A percentile compares a stretch with the other conserved stretches of the same genome.
Conservation (phyloP, 2,113 vertebrate species). For the Rhinopomastus cyanomelas region DNA sequence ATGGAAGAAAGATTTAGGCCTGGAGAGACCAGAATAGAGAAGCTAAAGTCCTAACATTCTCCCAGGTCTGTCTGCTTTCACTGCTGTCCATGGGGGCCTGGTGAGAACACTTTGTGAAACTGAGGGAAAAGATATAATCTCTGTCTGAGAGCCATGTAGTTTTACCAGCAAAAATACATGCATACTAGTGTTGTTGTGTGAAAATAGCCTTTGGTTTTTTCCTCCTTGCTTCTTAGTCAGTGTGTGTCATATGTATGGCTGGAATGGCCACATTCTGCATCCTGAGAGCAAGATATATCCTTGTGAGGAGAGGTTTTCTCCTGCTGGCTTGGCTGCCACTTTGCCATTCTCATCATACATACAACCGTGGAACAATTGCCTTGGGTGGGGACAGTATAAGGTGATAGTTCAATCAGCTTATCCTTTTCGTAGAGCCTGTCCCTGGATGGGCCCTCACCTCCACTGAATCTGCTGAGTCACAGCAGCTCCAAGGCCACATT, state of each 20-base stretch:
- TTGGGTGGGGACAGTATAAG: background rate
- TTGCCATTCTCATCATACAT: background rate
- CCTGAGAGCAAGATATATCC: background rate
- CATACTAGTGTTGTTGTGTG: background rate
- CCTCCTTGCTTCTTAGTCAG: background rate
- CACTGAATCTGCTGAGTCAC: background rate
- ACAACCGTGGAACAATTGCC: rapidly evolving
- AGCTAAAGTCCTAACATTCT: background rate
- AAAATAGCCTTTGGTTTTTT: background rate
- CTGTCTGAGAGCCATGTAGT: background rate
- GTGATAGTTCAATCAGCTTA: background rate
- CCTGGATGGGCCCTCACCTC: background rate
- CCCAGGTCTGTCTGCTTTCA: background rate
- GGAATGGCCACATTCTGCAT: background rate
- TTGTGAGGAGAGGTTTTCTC: background rate
- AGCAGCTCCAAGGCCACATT: background rate
- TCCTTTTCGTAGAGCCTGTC: background rate
- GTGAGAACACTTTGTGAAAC: background rate
- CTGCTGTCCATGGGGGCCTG: rapidly evolving
- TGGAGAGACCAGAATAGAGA: background rate
- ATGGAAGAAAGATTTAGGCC: background rate
- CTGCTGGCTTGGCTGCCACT: background rate
- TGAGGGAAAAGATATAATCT: background rate
- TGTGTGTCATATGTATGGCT: background rate
- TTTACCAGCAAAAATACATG: background rate